Base-by-base conservation (phyloP, 2,797 vertebrate species). In the Coracias cyanogaster region DNA sequence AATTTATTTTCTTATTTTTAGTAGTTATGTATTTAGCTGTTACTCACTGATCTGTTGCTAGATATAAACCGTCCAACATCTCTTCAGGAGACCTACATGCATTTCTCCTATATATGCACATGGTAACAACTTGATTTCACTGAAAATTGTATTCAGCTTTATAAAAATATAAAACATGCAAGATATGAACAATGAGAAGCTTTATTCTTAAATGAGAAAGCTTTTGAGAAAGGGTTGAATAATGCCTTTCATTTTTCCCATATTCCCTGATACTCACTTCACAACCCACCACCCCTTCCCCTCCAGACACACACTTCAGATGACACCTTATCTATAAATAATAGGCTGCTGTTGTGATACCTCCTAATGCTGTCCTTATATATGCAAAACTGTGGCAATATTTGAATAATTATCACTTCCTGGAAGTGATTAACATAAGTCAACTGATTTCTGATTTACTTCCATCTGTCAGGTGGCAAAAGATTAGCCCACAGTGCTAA, bases 381-480 rank as follows among this genome's bases (percentile, higher is more conserved):
- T 87, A 92, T 77, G 89, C 90, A 95, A 80, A 95, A 78, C 35
- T 84, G 57, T 84, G 88, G 89, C 86, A 96, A 93, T 39, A 94
- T 94, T 96, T 89, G 91, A 96, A 94, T 95, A 94, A 86, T 93
- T 96, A 33, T 81, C 49, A 61, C 89, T 93, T 97, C 74, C 88
- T 94, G 65, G 66, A 97, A 97, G 31, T 82, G 43, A 93, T 95
- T 96, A 95, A 82, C 86, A 80, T 85, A 86, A 96, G 65, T 78
- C 89, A 95, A 88, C 89, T 96, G 93, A 89, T 82, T 97, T 96
- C 89, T 96, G 93, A 89, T 82, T 97, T 96, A 80, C 82, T 96
- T 96, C 89, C 92, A 93, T 97, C 95, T 97, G 94, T 97, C 95
- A 96, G 85, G 90, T 97, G 96, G 89, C 87, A 96, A 96, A 97